Conservation (phyloP, 2,113 vertebrate species). For the Phaethon lepturus region DNA sequence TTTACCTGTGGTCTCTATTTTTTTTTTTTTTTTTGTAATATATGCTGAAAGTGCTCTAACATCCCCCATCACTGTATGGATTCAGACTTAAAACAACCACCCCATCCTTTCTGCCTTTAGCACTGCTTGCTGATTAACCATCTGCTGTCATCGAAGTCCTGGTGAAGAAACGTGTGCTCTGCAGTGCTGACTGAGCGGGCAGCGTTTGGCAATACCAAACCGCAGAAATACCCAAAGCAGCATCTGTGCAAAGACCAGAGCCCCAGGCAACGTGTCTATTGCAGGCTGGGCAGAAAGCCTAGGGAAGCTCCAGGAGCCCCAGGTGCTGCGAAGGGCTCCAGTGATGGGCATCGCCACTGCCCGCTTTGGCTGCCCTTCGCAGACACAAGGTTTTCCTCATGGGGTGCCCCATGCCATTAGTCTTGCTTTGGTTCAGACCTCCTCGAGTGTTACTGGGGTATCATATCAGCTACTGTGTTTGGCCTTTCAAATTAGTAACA, state of each 20-base stretch:
- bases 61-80: not conserved
- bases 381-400: rapidly evolving
- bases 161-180: not conserved
- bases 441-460: not conserved
- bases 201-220: not conserved
- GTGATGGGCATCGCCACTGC: not conserved
- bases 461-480: not conserved
- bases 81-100: not conserved
- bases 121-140: slow-evolving; percentile 27
- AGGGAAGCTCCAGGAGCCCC: not conserved
- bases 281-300: not conserved
- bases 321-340: not conserved
- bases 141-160: slow-evolving; percentile 1
- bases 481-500: not conserved
- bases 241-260: rapidly evolving
- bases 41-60: not conserved
- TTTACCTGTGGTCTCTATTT: not conserved
- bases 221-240: not conserved
- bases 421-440: not conserved
- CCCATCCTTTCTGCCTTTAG: slow-evolving; percentile 3
- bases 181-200: not conserved
- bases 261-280: not conserved
- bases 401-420: not conserved
- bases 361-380: not conserved
- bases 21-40: not conserved